Evolutionary conservation across 2,888 invertebrate genomes (phyloP), one percentile per base, ranked within the genome.

Genomic region (Standfussiana lucernea): DNA sequence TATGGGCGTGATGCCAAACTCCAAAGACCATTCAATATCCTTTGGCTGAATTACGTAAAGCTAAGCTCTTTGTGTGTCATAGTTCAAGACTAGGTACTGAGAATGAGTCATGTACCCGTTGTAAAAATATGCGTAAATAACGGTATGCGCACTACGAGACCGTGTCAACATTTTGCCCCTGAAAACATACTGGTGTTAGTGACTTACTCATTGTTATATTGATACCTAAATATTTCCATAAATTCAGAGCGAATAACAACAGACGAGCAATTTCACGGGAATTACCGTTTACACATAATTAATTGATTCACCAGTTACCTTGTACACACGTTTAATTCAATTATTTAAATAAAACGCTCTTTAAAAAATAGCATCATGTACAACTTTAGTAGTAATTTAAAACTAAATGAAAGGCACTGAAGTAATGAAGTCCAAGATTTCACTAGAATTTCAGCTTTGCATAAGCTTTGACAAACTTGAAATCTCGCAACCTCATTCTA

Each of bases 151-250:
- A 45, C 73, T 78, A 83, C 82, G 81, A 83, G 81, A 78, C 70
- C 73, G 79, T 88, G 86, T 86, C 79, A 83, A 82, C 76, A 83
- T 83, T 86, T 62, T 87, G 89, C 87, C 89, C 86, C 88, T 91
- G 89, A 90, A 91, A 89, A 79, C 35, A 45, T 78, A 68, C 59
- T 37, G 15, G 84, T 86, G 83, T 76, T 84, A 69, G 78, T 66
- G 66, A 50, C 75, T 91, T 89, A 90, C 79, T 91, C 91, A 91
- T 89, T 87, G 83, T 77, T 87, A 86, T 82, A 84, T 77, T 80
- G 59, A 82, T 84, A 79, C 74, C 64, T 82, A 68, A 69, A 77
- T 82, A 76, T 82, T 66, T 85, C 66, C 32, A 79, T 70, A 70
- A 73, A 85, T 79, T 70, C 67, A 79, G 74, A 76, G 68, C 77